A percentile compares a stretch with the other conserved stretches of the same genome.
Conservation (phyloP, 2,113 vertebrate species). For the Bos javanicus region DNA sequence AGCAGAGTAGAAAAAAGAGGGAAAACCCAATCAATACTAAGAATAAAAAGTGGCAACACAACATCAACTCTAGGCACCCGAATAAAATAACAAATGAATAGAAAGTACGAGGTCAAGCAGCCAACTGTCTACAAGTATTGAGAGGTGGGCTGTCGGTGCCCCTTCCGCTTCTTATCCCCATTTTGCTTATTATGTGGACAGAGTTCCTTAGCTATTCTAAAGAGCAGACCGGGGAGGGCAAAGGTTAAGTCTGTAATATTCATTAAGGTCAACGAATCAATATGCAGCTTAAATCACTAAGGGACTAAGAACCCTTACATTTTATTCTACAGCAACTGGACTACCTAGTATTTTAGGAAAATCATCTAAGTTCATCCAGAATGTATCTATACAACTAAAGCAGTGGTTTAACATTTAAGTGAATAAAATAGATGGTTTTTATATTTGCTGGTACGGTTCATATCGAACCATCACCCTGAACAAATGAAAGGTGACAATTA, state of each 20-base stretch:
- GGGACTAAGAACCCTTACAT: not conserved
- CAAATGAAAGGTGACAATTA: not conserved
- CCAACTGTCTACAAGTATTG: not conserved
- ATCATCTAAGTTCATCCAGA: not conserved
- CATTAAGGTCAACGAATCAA: not conserved
- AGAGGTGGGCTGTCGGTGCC: not conserved
- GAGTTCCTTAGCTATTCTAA: not conserved
- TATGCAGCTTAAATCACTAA: not conserved
- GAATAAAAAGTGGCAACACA: slow-evolving; percentile 72
- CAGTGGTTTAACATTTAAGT: not conserved
- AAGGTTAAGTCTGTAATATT: not conserved
- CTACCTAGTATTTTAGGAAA: not conserved
- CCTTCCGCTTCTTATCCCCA: not conserved
- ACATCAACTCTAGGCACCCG: slow-evolving; percentile 66
- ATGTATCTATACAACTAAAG: not conserved
- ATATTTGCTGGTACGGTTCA: not conserved
- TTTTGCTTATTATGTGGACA: not conserved
- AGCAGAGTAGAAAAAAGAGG: slow-evolving; percentile 81
- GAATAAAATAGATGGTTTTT: not conserved
- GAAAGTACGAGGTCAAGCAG: not conserved
- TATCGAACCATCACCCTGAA: not conserved
- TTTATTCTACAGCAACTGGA: not conserved
- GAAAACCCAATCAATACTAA: slow-evolving; percentile 82
- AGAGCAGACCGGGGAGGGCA: not conserved
- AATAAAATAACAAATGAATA: slow-evolving; percentile 56